A percentile compares a stretch with the other conserved stretches of the same genome.
phyloP scores from a whole-genome alignment of 2,888 invertebrate genomes.

The Parasteatoda lunata region DNA sequence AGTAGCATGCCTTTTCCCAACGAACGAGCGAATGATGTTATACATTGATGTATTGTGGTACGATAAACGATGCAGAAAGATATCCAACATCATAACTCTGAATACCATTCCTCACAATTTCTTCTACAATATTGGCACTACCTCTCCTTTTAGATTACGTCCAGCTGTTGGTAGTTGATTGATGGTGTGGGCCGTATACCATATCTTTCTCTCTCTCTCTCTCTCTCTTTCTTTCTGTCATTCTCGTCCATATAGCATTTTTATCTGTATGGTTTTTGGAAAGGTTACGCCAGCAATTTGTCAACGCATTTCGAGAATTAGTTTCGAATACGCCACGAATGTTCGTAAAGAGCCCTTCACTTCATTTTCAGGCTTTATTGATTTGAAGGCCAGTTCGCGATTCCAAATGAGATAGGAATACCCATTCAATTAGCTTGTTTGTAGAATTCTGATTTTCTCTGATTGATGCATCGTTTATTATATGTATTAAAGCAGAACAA shows the following conservation, averaged over 20 bases:
- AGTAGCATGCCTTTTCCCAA: too few relatives aligned
- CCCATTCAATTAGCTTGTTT: too few relatives aligned
- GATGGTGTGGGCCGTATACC: slow-evolving; percentile 52
- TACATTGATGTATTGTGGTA: slow-evolving; percentile 41
- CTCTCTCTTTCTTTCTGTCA: slow-evolving; percentile 19
- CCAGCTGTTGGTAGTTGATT: slow-evolving; percentile 54
- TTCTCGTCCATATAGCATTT: slow-evolving; percentile 49
- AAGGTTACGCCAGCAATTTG: slow-evolving; percentile 61
- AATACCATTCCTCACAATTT: slow-evolving; percentile 59
- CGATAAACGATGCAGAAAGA: slow-evolving; percentile 62
- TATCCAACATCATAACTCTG: slow-evolving; percentile 58
- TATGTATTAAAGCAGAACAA: too few relatives aligned
- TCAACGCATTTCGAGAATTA: slow-evolving; percentile 62
- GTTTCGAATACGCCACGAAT: slow-evolving; percentile 33
- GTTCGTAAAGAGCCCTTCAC: too few relatives aligned
- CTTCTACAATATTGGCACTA: slow-evolving; percentile 61
- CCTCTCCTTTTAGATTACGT: slow-evolving; percentile 60
- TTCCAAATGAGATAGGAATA: too few relatives aligned
- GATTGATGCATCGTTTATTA: too few relatives aligned
- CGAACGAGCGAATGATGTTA: not conserved
- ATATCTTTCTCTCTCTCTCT: slow-evolving; percentile 43
- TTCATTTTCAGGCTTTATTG: too few relatives aligned
- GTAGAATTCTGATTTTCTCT: too few relatives aligned
- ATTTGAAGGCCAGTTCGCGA: too few relatives aligned
- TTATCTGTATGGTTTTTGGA: slow-evolving; percentile 58